These are phyloP conservation scores for Mionectes olivaceus DNA, from an alignment of 2,797 vertebrate genomes.

Conservation along the genomic window DNA sequence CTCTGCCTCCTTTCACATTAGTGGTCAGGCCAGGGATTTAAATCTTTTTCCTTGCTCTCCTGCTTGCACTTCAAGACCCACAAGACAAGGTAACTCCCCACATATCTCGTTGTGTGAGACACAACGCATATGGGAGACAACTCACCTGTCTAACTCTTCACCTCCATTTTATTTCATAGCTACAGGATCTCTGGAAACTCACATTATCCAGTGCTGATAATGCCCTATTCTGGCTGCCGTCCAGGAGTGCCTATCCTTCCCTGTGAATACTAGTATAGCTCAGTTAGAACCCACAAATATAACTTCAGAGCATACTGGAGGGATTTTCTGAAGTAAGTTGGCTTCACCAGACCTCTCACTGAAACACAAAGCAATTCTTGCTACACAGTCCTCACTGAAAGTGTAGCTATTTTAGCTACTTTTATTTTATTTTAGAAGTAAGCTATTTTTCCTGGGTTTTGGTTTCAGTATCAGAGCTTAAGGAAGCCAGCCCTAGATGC, in stretches of 20 bases:
- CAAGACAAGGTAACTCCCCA: background rate
- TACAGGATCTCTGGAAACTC: background rate
- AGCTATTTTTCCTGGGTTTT: background rate
- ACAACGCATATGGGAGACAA: background rate
- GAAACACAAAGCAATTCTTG: background rate
- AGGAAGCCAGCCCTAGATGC: background rate
- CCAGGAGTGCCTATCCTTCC: background rate
- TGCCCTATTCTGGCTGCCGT: background rate
- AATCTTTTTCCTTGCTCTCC: background rate
- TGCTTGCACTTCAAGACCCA: background rate
- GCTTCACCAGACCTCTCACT: background rate
- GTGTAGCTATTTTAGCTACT: too few species aligned
- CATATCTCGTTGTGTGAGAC: background rate
- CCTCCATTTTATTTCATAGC: background rate
- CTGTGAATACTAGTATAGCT: background rate
- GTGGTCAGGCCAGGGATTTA: background rate
- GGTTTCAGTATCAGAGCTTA: background rate
- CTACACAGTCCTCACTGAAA: background rate
- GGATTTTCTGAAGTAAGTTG: background rate
- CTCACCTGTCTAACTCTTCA: background rate
- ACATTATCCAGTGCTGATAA: background rate
- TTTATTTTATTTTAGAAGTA: background rate
- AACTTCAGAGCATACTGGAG: too few species aligned
- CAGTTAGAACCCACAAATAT: too few species aligned
- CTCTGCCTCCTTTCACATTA: background rate